phyloP scores from a whole-genome alignment of 2,797 vertebrate species.

The Chromobotia macracanthus region DNA sequence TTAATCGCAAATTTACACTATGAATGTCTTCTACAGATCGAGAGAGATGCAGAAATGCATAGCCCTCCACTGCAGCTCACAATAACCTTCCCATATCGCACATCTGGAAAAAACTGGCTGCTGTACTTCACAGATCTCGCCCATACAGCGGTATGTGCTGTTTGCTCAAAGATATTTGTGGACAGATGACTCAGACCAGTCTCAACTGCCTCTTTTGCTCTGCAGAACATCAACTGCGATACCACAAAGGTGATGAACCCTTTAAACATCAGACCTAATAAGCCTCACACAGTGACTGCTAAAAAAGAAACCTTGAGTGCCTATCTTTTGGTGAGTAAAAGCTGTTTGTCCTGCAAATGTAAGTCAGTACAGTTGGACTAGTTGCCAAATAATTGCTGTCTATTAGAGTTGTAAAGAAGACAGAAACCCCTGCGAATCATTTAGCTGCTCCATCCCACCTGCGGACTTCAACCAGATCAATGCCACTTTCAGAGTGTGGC shows the following conservation, averaged over 20 bases:
- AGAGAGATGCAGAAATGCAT: constrained; percentile 73
- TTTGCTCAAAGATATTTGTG: background rate
- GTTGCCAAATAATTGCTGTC: background rate
- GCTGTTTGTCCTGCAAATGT: background rate
- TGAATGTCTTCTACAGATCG: constrained; percentile 75
- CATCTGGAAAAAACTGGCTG: constrained; percentile 78
- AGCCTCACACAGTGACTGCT: constrained; percentile 55
- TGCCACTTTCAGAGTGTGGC: constrained; percentile 89
- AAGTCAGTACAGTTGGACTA: background rate
- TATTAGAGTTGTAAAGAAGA: constrained; percentile 82
- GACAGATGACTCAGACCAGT: background rate
- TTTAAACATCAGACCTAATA: constrained; percentile 67
- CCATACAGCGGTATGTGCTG: constrained; percentile 72
- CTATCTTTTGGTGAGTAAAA: constrained; percentile 75
- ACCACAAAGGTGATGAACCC: constrained; percentile 71
- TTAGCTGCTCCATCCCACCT: constrained; percentile 80
- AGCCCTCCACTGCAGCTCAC: constrained; percentile 80
- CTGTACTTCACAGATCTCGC: constrained; percentile 83
- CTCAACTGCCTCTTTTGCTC: constrained; percentile 42
- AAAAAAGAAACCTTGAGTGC: constrained; percentile 79
- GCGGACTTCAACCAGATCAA: constrained; percentile 82
- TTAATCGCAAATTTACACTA: background rate
- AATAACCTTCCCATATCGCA: constrained; percentile 82
- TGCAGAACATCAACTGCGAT: constrained; percentile 80
- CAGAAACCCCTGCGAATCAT: constrained; percentile 70